These are phyloP conservation scores for Phoxinus phoxinus DNA, from an alignment of 2,113 vertebrate genomes.

Conservation along the genomic window DNA sequence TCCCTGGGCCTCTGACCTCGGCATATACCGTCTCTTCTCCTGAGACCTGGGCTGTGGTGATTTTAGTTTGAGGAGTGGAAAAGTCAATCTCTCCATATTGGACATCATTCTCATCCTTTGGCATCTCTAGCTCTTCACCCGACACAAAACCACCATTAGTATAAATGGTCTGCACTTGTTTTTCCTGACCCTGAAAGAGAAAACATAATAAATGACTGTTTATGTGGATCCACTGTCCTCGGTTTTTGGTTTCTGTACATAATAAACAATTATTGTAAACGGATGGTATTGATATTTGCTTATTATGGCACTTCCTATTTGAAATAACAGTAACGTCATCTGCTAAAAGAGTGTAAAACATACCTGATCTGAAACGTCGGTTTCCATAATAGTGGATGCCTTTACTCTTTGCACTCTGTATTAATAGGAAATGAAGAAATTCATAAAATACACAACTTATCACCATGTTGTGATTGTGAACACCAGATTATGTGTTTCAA, in stretches of 20 bases:
- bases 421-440: neutral
- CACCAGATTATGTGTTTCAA: neutral
- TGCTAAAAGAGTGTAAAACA: neutral
- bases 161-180: neutral
- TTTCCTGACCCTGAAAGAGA: neutral
- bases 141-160: neutral
- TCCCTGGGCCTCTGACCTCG: neutral
- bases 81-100: conserved; percentile 24
- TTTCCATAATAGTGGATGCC: neutral
- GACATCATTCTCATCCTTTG: neutral
- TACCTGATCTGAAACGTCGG: neutral
- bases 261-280: neutral
- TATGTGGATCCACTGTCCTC: neutral
- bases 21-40: neutral
- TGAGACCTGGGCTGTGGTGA: neutral
- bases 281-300: neutral
- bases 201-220: neutral
- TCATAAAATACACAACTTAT: neutral
- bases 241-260: neutral
- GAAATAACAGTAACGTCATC: neutral
- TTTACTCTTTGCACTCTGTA: conserved; percentile 3
- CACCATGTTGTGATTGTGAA: neutral
- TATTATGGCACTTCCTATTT: neutral
- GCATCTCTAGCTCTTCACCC: neutral
- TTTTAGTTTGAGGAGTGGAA: neutral